These are phyloP conservation scores for Aphaenogaster ashmeadi DNA, from an alignment of 1,140 invertebrate species.

Conservation along the genomic window DNA sequence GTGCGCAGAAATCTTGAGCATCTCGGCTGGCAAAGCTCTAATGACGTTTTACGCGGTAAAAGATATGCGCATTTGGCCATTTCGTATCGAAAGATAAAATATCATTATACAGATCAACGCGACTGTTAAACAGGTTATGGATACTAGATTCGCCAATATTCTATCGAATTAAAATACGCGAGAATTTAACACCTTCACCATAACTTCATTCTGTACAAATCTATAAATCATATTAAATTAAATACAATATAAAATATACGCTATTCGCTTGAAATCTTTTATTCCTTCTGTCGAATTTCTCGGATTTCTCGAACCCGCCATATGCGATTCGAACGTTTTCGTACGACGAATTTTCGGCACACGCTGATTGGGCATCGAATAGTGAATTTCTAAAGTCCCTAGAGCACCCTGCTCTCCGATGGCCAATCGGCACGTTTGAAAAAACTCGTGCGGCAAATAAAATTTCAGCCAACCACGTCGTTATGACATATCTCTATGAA, in stretches of 20 bases:
- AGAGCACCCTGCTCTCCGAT: background rate
- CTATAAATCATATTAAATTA: background rate
- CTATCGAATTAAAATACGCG: background rate
- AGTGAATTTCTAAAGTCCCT: background rate
- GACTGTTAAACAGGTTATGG: background rate
- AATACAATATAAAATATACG: background rate
- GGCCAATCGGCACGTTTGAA: background rate
- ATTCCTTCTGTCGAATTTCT: background rate
- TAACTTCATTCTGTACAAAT: background rate
- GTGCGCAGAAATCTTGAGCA: background rate
- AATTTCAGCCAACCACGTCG: background rate
- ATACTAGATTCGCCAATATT: background rate
- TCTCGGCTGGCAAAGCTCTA: background rate
- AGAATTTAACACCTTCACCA: background rate
- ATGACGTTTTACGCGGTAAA: background rate
- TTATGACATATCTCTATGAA: constrained; percentile 3
- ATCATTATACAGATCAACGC: background rate
- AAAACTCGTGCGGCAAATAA: background rate
- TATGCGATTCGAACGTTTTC: background rate
- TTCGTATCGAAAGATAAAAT: background rate
- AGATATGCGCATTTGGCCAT: constrained; percentile 7
- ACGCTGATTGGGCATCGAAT: background rate
- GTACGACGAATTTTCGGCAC: background rate
- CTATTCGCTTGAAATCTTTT: background rate
- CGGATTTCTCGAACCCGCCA: background rate